A percentile compares a stretch with the other conserved stretches of the same genome.
Evolutionary conservation across 2,888 invertebrate species (phyloP).

Genomic region (Heliconius hortense): DNA sequence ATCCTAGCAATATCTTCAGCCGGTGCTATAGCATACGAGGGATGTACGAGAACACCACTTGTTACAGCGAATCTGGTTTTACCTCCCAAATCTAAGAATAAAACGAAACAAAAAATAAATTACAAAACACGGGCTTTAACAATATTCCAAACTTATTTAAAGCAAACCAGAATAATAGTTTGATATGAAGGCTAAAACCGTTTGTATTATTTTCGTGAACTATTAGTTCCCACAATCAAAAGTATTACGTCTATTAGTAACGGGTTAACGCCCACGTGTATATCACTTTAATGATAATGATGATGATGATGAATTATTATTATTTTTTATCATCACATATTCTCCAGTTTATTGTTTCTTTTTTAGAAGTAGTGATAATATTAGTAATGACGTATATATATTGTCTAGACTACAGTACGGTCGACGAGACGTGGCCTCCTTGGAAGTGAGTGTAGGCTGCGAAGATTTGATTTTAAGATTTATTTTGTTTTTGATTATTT

Average conservation of each 20-base stretch:
- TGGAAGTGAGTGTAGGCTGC: no score
- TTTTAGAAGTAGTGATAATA: neutral
- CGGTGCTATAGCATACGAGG: constrained; percentile 55
- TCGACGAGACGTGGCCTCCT: no score
- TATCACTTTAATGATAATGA: constrained; percentile 30
- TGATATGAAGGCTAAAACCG: neutral
- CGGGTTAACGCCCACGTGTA: constrained; percentile 25
- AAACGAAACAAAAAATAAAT: neutral
- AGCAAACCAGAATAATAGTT: neutral
- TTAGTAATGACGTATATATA: neutral
- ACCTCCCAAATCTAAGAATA: constrained; percentile 51
- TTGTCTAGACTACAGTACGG: neutral
- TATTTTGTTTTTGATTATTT: no score
- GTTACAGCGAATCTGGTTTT: constrained; percentile 55
- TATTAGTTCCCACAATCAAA: constrained; percentile 28
- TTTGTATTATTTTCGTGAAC: constrained; percentile 4
- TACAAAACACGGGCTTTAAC: neutral
- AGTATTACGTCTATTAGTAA: constrained; percentile 16
- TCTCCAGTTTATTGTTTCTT: neutral
- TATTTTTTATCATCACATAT: neutral
- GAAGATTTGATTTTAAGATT: no score
- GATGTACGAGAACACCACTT: constrained; percentile 57
- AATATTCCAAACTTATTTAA: neutral
- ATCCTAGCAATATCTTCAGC: constrained; percentile 64
- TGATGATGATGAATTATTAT: constrained; percentile 8